Percentiles rank a stretch among this genome's conserved stretches.
phyloP scores from a whole-genome alignment of 2,797 vertebrate genomes.

The Tympanoctomys barrerae region DNA sequence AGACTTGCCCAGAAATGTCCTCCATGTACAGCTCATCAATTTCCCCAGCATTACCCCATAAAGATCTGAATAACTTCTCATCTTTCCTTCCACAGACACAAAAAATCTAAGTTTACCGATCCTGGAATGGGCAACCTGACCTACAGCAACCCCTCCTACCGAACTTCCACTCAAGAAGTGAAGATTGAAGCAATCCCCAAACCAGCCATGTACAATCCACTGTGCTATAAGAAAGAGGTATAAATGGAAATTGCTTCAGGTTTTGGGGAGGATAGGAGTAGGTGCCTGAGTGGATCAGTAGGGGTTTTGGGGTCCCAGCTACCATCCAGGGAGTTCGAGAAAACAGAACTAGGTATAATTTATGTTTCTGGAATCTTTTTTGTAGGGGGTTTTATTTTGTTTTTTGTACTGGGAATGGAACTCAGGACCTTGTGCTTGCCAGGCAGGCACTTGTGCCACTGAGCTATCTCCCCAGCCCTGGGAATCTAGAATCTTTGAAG shows the following conservation, averaged over 20 bases:
- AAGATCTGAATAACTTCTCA: slow-evolving; percentile 52
- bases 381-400: too few relatives aligned
- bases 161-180: slow-evolving; percentile 98
- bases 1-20: neutral
- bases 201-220: slow-evolving; percentile 95
- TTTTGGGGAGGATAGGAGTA: neutral
- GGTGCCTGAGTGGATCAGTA: neutral
- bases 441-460: too few relatives aligned
- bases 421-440: too few relatives aligned
- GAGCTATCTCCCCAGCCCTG: too few relatives aligned
- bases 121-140: slow-evolving; percentile 96
- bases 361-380: slow-evolving; percentile 38
- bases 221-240: slow-evolving; percentile 99
- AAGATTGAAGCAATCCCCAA: slow-evolving; percentile 97
- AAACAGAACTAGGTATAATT: slow-evolving; percentile 54
- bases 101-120: slow-evolving; percentile 96
- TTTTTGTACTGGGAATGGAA: too few relatives aligned
- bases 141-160: slow-evolving; percentile 98
- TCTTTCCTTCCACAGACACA: slow-evolving; percentile 91
- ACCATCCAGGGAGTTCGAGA: neutral
- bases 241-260: slow-evolving; percentile 60
- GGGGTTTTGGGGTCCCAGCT: neutral
- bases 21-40: neutral
- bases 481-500: neutral
- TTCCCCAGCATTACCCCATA: neutral